Evolutionary conservation across 1,140 invertebrate genomes (phyloP).

Genomic region (Octopus sinensis): DNA sequence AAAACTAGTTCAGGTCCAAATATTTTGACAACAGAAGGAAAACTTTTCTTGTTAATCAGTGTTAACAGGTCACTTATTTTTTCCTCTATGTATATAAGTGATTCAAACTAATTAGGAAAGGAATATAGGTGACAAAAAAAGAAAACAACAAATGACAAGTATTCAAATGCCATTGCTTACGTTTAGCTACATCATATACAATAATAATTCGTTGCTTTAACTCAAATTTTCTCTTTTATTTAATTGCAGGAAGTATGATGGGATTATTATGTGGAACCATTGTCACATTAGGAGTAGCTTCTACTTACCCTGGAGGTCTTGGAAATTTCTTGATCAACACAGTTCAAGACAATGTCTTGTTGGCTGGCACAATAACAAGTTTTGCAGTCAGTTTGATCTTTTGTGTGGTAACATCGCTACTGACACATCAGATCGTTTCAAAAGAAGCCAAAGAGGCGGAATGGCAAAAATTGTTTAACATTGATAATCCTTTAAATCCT

Average conservation of each 20-base stretch:
- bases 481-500: constrained; percentile 58
- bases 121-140: no score
- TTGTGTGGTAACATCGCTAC: constrained; percentile 49
- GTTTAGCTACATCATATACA: no score
- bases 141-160: no score
- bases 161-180: no score
- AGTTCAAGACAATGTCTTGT: constrained; percentile 52
- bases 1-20: no score
- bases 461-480: constrained; percentile 58
- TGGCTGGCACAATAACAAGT: constrained; percentile 53
- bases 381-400: constrained; percentile 50
- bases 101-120: no score
- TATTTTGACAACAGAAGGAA: no score
- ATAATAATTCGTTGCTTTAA: background rate
- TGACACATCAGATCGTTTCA: constrained; percentile 44
- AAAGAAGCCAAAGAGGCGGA: constrained; percentile 40
- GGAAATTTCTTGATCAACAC: constrained; percentile 54
- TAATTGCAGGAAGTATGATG: constrained; percentile 49
- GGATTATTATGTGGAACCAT: constrained; percentile 50
- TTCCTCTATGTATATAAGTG: no score
- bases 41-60: no score
- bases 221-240: background rate
- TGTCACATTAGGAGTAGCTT: constrained; percentile 49
- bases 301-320: constrained; percentile 50
- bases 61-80: no score